Base-by-base conservation (phyloP, 1,140 invertebrate species). In the Drosophila grimshawi region DNA sequence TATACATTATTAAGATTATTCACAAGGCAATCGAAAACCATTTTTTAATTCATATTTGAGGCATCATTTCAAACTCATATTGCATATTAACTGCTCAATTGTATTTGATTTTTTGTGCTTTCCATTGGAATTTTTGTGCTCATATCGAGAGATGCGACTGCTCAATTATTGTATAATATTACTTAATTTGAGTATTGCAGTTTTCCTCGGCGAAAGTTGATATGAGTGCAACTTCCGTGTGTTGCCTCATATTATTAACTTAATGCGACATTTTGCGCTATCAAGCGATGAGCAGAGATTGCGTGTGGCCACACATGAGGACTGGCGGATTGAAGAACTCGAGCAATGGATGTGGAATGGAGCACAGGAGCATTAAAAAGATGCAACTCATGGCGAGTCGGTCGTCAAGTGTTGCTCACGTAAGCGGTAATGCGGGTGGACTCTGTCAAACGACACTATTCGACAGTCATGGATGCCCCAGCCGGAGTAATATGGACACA, bases 381-480 rank as follows among this genome's bases (percentile, higher is more conserved):
- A 48, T 75, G 81, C 81, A 85, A 83, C 52, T 83, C 81, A 83
- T 74, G 72, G 45, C 56, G 65, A 55, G 3, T 52, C 76, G 76
- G 66, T 80, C 56, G 81, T 62, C 73, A 76, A 73, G 71, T 83
- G 81, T 61, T 64, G 51, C 77, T 62, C 80, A 80, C 67, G 77
- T 83, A 76, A 68, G 76, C 78, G 66, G 63, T 55, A 45, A 74
- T 81, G 59, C 68, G 52, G 61, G 57, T 62, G 45, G 37, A n/a
- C 39, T 51, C 53, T 60, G 46, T 35, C 43, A 61, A 61, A n/a
- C 61, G 52, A 55, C 66, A 63, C 46, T 70, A 78, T 74, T 57
- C 19, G 70, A 80, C 76, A 85, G 81, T 86, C 81, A 85, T 78
- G n/a, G 55, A 19, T 41, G 41, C 30, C 33, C 55, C 33, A 33